Base-by-base conservation (phyloP, 2,797 vertebrate genomes). In the Sebastes nivosus region DNA sequence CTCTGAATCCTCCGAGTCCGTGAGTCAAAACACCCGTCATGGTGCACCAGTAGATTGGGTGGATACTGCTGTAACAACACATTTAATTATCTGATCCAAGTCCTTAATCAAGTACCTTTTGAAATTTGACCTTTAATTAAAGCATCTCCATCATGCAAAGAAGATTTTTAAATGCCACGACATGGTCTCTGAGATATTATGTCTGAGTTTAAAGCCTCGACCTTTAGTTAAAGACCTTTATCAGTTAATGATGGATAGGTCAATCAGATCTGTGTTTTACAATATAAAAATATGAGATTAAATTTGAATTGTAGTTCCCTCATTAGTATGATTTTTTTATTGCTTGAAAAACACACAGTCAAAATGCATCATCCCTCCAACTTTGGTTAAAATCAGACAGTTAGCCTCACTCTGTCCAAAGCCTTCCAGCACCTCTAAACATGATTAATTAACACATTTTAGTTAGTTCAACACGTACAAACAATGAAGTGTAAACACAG, bases 1-100 rank as follows among this genome's bases (percentile, higher is more conserved):
- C 52, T 94, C 94, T 0, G 94, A 95, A 24, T 94, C 90, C 72
- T 94, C 95, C 0, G 95, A 93, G n/a, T 92, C 90, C 81, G 98
- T 99, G 88, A 97, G 97, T 96, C 4, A n/a, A n/a, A 81, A 38
- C 13, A n/a, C 24, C 27, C 25, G 10, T 46, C n/a, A 8, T 29
- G 20, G 24, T 54, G 8, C 70, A 58, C 24, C 3, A 27, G 27
- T 30, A 6, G 2, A 66, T 42, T 22, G 13, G 14, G 25, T 2
- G 24, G 34, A 38, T 42, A 61, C 34, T 57, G n/a, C 18, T 66
- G 4, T 63, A 27, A 57, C 36, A 12, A 67, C 60, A 6, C 12
- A 50, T 66, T 68, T 25, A 52, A 63, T 52, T 24, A 42, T 50
- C 38, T 32, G 12, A 64, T 65, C 22, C 11, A 58, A 59, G 30